Base-by-base conservation (phyloP, 2,113 vertebrate species). In the Xerus inauris region DNA sequence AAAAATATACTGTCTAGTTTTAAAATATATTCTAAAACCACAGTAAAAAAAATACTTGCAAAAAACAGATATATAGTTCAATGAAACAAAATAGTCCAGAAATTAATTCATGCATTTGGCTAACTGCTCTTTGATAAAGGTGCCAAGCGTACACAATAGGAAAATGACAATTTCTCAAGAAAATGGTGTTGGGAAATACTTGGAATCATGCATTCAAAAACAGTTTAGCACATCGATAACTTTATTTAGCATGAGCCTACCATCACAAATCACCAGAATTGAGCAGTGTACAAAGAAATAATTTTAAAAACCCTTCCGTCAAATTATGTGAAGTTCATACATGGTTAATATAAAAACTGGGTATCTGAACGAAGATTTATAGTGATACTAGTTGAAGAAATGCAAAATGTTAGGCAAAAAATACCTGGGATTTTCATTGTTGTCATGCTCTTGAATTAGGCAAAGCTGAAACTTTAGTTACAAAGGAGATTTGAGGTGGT, bases 211-310 rank as follows among this genome's bases (percentile, higher is more conserved):
- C 20, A 79, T 84, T 89, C 26, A 89, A 82, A 91, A 93, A 69
- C 28, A 75, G 16, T 84, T 87, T 77, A 72, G 20, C 28, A 12
- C 16, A 76, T 40, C 64, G 89, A 24, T 62, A 67, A 40, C 64
- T 20, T 95, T 96, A 65, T 62, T 93, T 69, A 94, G 64, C 62
- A 69, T 85, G 28, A 94, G 30, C 86, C 26, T 94, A 17, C n/a
- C 14, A 65, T 94, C 92, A 97, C 28, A 98, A 96, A 77, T 93
- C 26, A 76, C 26, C 32, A 85, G 83, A 96, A 87, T 28, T 83
- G 30, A 96, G 89, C 49, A 45, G 89, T 94, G 97, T 92, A 69
- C 54, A 96, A 94, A 32, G 64, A 51, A 94, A 95, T 5, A 30
- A 81, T 59, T 47, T 12, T 8, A 94, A 92, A 94, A 62, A 57